Evolutionary conservation across 2,113 vertebrate species (phyloP).

Genomic region (Lates calcarifer): DNA sequence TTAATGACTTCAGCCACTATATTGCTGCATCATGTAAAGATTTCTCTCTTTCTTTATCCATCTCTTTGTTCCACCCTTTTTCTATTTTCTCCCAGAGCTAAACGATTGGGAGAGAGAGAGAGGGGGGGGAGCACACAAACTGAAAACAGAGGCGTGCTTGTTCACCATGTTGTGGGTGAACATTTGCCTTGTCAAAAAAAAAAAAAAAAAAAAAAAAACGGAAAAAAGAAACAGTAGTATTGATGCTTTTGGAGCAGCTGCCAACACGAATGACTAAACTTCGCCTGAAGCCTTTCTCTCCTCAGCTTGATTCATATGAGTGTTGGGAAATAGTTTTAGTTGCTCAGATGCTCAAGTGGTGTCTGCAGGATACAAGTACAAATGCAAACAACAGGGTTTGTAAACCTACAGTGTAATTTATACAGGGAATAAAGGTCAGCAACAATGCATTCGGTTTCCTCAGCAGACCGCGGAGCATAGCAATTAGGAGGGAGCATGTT

Average conservation of each 20-base stretch:
- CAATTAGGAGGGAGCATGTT: slow-evolving; percentile 64
- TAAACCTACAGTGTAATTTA: slow-evolving; percentile 59
- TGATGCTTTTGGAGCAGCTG: slow-evolving; percentile 74
- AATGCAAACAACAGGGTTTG: slow-evolving; percentile 52
- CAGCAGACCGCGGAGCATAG: slow-evolving; percentile 15
- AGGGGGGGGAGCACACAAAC: slow-evolving; percentile 34
- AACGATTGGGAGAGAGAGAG: slow-evolving; percentile 30
- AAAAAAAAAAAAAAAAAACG: slow-evolving; percentile 29
- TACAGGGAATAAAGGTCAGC: slow-evolving; percentile 55
- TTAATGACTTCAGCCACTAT: slow-evolving; percentile 49
- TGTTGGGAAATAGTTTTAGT: slow-evolving; percentile 66
- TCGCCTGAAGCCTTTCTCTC: slow-evolving; percentile 66
- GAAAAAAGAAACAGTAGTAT: slow-evolving; percentile 57
- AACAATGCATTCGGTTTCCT: slow-evolving; percentile 42
- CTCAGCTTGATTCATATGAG: slow-evolving; percentile 60
- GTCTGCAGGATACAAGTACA: slow-evolving; percentile 45
- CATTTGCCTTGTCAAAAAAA: slow-evolving; percentile 62
- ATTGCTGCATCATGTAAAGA: slow-evolving; percentile 43
- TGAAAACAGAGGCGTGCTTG: slow-evolving; percentile 70
- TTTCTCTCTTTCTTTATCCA: slow-evolving; percentile 18
- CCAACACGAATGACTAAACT: slow-evolving; percentile 75
- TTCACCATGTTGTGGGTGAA: slow-evolving; percentile 66
- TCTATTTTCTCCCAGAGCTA: slow-evolving; percentile 1
- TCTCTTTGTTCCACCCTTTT: slow-evolving; percentile 6
- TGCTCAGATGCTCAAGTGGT: slow-evolving; percentile 46